These are phyloP conservation scores for Sarcophaga variegata DNA, from an alignment of 2,888 invertebrate genomes.

Conservation along the genomic window DNA sequence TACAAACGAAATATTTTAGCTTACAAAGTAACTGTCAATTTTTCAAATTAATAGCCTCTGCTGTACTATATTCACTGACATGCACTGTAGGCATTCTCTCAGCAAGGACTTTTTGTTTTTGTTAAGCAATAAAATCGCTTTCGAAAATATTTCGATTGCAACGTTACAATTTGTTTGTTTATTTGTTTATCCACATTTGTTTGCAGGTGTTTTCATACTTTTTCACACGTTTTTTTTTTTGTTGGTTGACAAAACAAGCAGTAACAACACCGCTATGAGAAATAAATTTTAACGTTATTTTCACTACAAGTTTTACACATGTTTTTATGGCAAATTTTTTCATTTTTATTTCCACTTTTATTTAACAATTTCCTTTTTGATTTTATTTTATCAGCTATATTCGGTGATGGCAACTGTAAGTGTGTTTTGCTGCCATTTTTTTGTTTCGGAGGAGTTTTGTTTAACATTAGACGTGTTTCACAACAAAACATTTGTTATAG, in stretches of 20 bases:
- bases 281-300: too few relatives aligned
- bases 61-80: too few relatives aligned
- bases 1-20: too few relatives aligned
- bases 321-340: neutral
- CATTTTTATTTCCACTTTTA: neutral
- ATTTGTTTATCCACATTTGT: neutral
- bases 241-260: too few relatives aligned
- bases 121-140: neutral
- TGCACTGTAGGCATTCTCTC: too few relatives aligned
- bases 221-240: neutral
- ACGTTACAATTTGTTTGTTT: neutral
- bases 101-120: too few relatives aligned
- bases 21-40: too few relatives aligned
- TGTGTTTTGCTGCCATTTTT: neutral
- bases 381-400: neutral
- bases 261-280: too few relatives aligned
- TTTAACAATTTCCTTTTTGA: neutral
- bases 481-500: neutral
- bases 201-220: neutral
- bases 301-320: too few relatives aligned
- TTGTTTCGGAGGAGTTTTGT: neutral
- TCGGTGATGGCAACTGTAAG: neutral
- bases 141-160: neutral
- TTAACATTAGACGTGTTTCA: constrained; percentile 7
- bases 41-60: too few relatives aligned